These are phyloP conservation scores for Lordiphosa clarofinis DNA, from an alignment of 1,140 invertebrate species.

Conservation along the genomic window DNA sequence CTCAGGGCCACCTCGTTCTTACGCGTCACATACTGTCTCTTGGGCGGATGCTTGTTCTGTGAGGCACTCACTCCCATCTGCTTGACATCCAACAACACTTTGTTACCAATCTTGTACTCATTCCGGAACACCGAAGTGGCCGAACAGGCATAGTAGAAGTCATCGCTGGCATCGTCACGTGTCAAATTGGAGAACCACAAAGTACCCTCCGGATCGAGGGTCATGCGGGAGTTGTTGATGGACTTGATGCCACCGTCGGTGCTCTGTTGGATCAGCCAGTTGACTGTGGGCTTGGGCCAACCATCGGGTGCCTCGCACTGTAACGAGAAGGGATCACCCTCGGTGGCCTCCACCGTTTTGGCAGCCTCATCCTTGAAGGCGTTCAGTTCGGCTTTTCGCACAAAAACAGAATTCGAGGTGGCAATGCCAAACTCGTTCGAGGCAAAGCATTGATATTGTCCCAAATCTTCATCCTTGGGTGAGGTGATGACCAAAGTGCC, in stretches of 20 bases:
- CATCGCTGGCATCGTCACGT: conserved; percentile 87
- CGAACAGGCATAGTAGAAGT: conserved; percentile 93
- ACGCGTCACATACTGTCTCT: conserved; percentile 90
- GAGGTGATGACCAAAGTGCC: conserved; percentile 94
- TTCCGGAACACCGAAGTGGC: conserved; percentile 92
- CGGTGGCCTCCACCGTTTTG: conserved; percentile 85
- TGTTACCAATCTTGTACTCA: conserved; percentile 95
- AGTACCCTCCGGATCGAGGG: conserved; percentile 95
- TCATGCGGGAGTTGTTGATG: conserved; percentile 96
- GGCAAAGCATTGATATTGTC: conserved; percentile 98
- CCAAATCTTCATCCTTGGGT: conserved; percentile 94
- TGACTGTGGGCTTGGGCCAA: conserved; percentile 95
- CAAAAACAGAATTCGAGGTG: conserved; percentile 96
- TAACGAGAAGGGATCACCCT: conserved; percentile 93
- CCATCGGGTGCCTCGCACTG: conserved; percentile 95
- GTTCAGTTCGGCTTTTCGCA: conserved; percentile 96
- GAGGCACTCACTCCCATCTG: conserved; percentile 87
- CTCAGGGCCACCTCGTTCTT: conserved; percentile 91
- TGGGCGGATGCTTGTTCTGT: conserved; percentile 88
- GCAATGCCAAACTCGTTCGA: conserved; percentile 96
- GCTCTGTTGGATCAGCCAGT: conserved; percentile 93
- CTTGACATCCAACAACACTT: conserved; percentile 88
- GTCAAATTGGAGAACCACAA: conserved; percentile 97
- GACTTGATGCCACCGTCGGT: conserved; percentile 88
- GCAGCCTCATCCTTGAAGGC: conserved; percentile 90